phyloP scores from a whole-genome alignment of 2,888 invertebrate genomes.

The Drosophila siamana region DNA sequence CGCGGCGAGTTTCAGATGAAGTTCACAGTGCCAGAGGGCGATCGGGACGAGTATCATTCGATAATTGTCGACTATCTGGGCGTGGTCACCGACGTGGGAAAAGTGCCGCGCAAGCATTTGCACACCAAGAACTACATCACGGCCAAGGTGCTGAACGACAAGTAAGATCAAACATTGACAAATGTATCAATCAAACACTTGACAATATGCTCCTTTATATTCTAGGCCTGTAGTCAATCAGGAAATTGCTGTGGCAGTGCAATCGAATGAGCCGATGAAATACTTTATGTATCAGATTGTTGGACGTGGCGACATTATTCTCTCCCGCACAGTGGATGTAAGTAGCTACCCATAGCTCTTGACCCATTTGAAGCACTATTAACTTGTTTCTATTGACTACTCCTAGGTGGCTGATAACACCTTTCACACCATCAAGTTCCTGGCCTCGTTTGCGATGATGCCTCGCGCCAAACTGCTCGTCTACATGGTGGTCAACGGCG shows the following conservation, averaged over 20 bases:
- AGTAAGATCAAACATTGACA: slow-evolving; percentile 81
- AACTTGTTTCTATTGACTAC: not conserved
- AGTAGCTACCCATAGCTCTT: slow-evolving; percentile 31
- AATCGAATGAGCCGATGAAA: slow-evolving; percentile 91
- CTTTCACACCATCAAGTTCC: slow-evolving; percentile 86
- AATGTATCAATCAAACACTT: not conserved
- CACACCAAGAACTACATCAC: slow-evolving; percentile 80
- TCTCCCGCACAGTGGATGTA: slow-evolving; percentile 91
- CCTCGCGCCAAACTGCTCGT: slow-evolving; percentile 94
- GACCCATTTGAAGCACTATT: not conserved
- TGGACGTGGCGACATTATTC: slow-evolving; percentile 94
- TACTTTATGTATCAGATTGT: slow-evolving; percentile 92
- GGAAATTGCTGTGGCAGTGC: slow-evolving; percentile 91
- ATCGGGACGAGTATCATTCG: slow-evolving; percentile 83
- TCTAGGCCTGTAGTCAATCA: slow-evolving; percentile 88
- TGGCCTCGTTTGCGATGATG: slow-evolving; percentile 92
- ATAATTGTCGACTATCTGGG: slow-evolving; percentile 89
- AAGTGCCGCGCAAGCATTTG: slow-evolving; percentile 81
- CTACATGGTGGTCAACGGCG: slow-evolving; percentile 91
- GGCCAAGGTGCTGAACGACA: slow-evolving; percentile 87
- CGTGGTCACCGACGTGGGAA: slow-evolving; percentile 86
- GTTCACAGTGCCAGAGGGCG: slow-evolving; percentile 83
- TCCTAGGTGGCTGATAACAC: slow-evolving; percentile 80
- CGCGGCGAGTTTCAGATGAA: slow-evolving; percentile 83
- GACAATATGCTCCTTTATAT: slow-evolving; percentile 38